Base-by-base conservation (phyloP, 2,888 invertebrate genomes). In the Caenorhabditis plicata region DNA sequence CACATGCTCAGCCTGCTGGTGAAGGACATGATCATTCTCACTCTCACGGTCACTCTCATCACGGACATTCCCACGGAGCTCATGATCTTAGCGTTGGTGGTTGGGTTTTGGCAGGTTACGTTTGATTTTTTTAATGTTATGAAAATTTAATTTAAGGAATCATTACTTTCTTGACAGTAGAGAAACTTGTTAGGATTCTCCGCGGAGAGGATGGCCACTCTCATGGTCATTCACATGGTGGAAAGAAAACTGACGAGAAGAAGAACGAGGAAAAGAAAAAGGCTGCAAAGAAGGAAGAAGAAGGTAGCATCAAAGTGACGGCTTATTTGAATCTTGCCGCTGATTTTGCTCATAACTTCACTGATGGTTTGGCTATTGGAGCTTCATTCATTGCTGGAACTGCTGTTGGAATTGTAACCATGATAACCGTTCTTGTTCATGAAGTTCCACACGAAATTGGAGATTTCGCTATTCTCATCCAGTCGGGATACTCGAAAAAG, bases 391-490 rank as follows among this genome's bases (percentile, higher is more conserved):
- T 77, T 23, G 80, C 80, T 23, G 79, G 79, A 29, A 58, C 73
- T 25, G 70, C 70, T 8, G 71, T 79, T 27, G 78, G 78, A 32
- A 22, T 78, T 38, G 69, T 95, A 13, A 98, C 98, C 15, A 96
- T 96, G 23, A 84, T 94, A 31, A 95, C 95, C 2, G 95, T 99
- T 78, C 85, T 99, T 46, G 84, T 99, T 39, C 98, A 99, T 83
- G 98, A 99, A 86, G 90, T 98, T 64, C 98, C 98, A 29, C 98
- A 99, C 85, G 98, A 98, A 85, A 95, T 98, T 81, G 98, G 98
- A 32, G 98, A 98, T 83, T 99, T 94, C 85, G 98, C 98, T 13
- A 96, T 99, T 82, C 87, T 98, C 49, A 88, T 98, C 51, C 94
- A 96, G 83, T 94, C 95, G 40, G 98, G 98, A 22, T 95, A 93